These are phyloP conservation scores for Cephus pulcher DNA, from an alignment of 2,888 invertebrate genomes.

Conservation along the genomic window DNA sequence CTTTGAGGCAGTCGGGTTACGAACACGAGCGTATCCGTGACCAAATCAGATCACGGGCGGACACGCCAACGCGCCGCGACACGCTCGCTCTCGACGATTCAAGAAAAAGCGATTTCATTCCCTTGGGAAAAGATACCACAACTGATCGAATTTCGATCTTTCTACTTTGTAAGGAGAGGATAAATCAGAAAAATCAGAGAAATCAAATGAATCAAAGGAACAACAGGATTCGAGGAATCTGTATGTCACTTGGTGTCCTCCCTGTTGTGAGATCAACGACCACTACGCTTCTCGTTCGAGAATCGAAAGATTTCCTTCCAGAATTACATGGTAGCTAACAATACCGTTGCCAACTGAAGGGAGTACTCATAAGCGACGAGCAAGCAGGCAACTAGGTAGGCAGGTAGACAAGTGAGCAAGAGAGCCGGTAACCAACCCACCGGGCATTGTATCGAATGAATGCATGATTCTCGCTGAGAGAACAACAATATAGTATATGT, in stretches of 20 bases:
- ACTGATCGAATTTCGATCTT: conserved; percentile 1
- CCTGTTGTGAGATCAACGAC: conserved; percentile 10
- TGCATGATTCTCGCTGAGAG: neutral
- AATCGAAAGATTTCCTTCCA: neutral
- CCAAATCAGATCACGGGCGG: conserved; percentile 41
- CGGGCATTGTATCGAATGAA: neutral
- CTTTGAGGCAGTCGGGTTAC: conserved; percentile 15
- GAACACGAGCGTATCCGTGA: conserved; percentile 56
- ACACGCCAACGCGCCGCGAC: conserved; percentile 8
- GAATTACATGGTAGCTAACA: neutral
- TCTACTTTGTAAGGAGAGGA: neutral
- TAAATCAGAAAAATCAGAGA: neutral
- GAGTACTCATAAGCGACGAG: neutral
- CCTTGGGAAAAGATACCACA: neutral
- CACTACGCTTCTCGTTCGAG: neutral
- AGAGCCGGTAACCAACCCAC: neutral
- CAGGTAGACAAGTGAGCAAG: neutral
- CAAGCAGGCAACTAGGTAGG: neutral
- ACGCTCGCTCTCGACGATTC: conserved; percentile 2
- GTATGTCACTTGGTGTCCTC: conserved; percentile 1
- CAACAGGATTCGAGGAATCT: conserved; percentile 7
- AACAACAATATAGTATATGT: neutral
- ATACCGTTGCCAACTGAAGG: neutral
- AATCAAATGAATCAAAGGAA: neutral
- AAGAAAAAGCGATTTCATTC: conserved; percentile 5